Percentiles rank a stretch among this genome's conserved stretches.
Conservation (phyloP, 1,140 invertebrate genomes). For the Ectropis grisescens region DNA sequence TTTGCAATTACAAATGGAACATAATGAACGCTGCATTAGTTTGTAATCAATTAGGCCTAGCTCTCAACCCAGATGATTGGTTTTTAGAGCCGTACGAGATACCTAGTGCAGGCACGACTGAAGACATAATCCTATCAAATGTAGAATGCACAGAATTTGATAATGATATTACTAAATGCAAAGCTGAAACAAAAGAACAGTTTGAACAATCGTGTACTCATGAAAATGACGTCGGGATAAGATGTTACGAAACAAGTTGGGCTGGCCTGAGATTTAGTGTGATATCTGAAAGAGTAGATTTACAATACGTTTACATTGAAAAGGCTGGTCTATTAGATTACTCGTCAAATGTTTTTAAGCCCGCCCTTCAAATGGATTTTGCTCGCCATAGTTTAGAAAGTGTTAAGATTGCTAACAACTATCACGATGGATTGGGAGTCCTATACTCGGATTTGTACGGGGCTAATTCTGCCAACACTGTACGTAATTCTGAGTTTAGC, state of each 20-base stretch:
- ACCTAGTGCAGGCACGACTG: conserved; percentile 81
- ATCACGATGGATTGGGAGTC: conserved; percentile 89
- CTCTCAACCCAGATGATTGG: conserved; percentile 94
- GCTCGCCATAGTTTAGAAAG: conserved; percentile 92
- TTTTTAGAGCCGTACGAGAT: conserved; percentile 84
- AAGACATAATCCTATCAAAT: conserved; percentile 86
- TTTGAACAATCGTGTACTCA: conserved; percentile 93
- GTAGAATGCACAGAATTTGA: conserved; percentile 93
- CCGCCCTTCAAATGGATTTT: conserved; percentile 96
- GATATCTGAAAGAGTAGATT: conserved; percentile 85
- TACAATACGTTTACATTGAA: conserved; percentile 92
- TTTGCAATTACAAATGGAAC: conserved; percentile 97
- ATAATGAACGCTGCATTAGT: conserved; percentile 92
- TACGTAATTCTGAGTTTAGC: conserved; percentile 90
- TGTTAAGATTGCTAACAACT: conserved; percentile 84
- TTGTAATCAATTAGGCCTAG: conserved; percentile 95
- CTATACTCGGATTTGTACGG: conserved; percentile 91
- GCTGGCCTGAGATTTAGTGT: conserved; percentile 92
- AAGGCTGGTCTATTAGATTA: conserved; percentile 96
- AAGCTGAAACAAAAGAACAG: conserved; percentile 80
- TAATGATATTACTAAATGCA: conserved; percentile 91
- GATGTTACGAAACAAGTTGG: conserved; percentile 93
- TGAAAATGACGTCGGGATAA: conserved; percentile 88
- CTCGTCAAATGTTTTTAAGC: conserved; percentile 89
- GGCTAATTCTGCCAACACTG: conserved; percentile 86